phyloP scores from a whole-genome alignment of 2,113 vertebrate species.

The Paramisgurnus dabryanus region DNA sequence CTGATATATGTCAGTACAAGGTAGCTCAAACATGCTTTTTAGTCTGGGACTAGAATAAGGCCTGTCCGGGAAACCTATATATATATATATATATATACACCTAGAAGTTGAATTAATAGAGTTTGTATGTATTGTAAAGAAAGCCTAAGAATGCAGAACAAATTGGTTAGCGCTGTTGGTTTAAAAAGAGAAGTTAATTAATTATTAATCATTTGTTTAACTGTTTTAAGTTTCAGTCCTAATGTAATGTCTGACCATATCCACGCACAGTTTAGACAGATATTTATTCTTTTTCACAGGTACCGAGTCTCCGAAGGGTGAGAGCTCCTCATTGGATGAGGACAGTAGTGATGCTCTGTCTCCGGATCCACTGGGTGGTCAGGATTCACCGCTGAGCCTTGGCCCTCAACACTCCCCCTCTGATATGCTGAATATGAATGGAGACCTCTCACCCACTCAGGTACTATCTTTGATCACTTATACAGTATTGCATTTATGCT shows the following conservation, averaged over 20 bases:
- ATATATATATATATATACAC: no score
- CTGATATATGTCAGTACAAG: no score
- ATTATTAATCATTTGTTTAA: no score
- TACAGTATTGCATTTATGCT: background rate
- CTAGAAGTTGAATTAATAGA: no score
- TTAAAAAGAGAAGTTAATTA: no score
- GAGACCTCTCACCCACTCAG: slow-evolving; percentile 71
- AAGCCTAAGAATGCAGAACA: background rate
- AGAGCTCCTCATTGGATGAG: slow-evolving; percentile 93
- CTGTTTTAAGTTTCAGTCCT: background rate
- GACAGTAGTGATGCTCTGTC: slow-evolving; percentile 97
- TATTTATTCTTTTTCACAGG: slow-evolving; percentile 58
- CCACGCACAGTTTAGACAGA: background rate
- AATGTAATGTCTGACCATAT: background rate
- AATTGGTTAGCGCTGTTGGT: no score
- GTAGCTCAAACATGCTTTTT: no score
- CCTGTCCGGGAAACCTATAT: no score
- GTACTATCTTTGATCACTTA: slow-evolving; percentile 48
- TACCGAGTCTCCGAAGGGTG: slow-evolving; percentile 85
- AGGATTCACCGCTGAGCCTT: slow-evolving; percentile 87
- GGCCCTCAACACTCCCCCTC: slow-evolving; percentile 82
- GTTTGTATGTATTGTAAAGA: no score
- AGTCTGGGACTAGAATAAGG: no score
- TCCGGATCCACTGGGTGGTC: slow-evolving; percentile 92
- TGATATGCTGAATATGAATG: slow-evolving; percentile 59